A percentile compares a stretch with the other conserved stretches of the same genome.
phyloP scores from a whole-genome alignment of 1,140 invertebrate genomes.

The Dinothrombium tinctorium region DNA sequence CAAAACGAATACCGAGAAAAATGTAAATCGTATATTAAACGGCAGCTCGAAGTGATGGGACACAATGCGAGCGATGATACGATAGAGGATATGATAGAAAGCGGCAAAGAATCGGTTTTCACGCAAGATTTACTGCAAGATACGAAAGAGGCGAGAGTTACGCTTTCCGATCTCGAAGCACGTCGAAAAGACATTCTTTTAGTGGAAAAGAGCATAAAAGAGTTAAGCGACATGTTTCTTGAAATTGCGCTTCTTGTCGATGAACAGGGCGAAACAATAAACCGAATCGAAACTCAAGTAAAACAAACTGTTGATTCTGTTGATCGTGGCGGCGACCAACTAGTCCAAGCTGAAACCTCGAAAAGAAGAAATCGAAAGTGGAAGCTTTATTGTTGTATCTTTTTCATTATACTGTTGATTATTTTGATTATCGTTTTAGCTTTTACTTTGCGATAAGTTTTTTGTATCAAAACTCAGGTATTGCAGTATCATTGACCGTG shows the following conservation, averaged over 20 bases:
- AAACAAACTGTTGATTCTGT: too few relatives aligned
- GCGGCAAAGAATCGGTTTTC: not conserved
- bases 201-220: conserved; percentile 1
- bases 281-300: conserved; percentile 1
- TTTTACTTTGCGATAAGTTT: too few relatives aligned
- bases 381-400: too few relatives aligned
- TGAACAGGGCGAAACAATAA: not conserved
- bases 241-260: not conserved
- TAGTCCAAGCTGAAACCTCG: too few relatives aligned
- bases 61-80: not conserved
- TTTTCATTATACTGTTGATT: too few relatives aligned
- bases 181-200: not conserved
- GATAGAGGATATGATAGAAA: conserved; percentile 4
- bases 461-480: too few relatives aligned
- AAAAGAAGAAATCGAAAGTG: too few relatives aligned
- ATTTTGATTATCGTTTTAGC: too few relatives aligned
- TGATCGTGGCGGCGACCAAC: too few relatives aligned
- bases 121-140: not conserved
- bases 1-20: conserved; percentile 36
- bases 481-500: too few relatives aligned
- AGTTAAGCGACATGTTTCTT: conserved; percentile 1
- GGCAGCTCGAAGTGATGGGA: conserved; percentile 33
- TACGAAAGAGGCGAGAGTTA: not conserved
- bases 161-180: not conserved
- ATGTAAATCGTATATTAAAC: conserved; percentile 34